These are phyloP conservation scores for Passer domesticus DNA, from an alignment of 2,113 vertebrate genomes.

Conservation along the genomic window DNA sequence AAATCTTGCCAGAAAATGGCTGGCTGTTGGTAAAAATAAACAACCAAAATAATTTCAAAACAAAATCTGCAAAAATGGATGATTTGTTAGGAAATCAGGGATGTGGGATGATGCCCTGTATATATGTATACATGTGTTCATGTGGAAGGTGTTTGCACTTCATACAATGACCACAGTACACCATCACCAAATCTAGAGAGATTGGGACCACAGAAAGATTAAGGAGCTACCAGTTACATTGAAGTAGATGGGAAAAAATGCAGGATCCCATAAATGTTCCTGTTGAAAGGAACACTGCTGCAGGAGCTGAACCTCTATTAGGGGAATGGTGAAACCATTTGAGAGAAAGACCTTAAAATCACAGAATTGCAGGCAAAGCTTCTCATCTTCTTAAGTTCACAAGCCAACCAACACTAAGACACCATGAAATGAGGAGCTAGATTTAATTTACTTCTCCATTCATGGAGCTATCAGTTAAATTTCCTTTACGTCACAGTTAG, in stretches of 20 bases:
- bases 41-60: not conserved
- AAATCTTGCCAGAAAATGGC: not conserved
- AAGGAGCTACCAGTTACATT: not conserved
- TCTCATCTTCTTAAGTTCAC: not conserved
- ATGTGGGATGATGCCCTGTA: not conserved
- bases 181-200: not conserved
- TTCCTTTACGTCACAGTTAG: not conserved
- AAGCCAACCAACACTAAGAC: not conserved
- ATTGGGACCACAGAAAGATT: not conserved
- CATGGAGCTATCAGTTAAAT: not conserved
- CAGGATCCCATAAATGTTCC: not conserved
- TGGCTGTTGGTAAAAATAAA: not conserved
- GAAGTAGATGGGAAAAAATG: not conserved
- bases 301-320: not conserved
- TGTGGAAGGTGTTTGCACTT: not conserved
- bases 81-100: not conserved
- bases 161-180: not conserved
- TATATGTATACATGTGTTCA: not conserved
- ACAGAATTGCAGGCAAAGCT: not conserved
- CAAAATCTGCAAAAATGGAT: not conserved
- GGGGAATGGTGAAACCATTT: not conserved
- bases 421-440: not conserved
- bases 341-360: not conserved
- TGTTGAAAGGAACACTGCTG: not conserved
- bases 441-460: not conserved